A percentile compares a stretch with the other conserved stretches of the same genome.
These are phyloP conservation scores for Meloidogyne floridensis DNA, from an alignment of 1,140 invertebrate species.

Conservation along the genomic window DNA sequence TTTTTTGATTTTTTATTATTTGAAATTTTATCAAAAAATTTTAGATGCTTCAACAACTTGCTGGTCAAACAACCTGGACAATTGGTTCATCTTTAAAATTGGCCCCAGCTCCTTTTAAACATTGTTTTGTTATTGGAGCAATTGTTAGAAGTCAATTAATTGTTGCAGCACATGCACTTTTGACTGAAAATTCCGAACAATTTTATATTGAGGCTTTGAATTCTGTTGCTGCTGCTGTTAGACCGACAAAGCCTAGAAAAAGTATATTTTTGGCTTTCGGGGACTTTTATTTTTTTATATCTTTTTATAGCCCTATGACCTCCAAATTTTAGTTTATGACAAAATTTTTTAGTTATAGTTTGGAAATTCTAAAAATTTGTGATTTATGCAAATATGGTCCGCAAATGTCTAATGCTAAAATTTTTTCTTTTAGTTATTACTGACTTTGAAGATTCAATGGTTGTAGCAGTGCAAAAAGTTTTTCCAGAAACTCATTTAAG, in stretches of 20 bases:
- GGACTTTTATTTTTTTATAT: no score
- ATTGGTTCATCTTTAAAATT: not conserved
- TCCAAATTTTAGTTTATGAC: no score
- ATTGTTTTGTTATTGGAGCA: not conserved
- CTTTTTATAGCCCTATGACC: no score
- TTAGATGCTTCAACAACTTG: conserved; percentile 3
- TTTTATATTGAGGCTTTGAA: conserved; percentile 5
- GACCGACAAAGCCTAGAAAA: not conserved
- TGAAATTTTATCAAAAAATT: not conserved
- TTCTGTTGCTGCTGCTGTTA: not conserved
- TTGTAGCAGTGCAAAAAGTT: not conserved
- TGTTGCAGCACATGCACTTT: conserved; percentile 6
- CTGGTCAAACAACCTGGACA: not conserved
- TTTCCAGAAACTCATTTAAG: not conserved
- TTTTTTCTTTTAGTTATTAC: not conserved
- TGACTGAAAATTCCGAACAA: not conserved
- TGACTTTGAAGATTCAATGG: not conserved
- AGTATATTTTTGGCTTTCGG: not conserved
- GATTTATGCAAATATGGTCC: no score
- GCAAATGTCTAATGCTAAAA: not conserved
- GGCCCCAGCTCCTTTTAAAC: not conserved
- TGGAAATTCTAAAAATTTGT: no score
- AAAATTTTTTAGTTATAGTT: no score
- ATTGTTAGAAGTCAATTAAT: not conserved
- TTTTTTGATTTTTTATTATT: conserved; percentile 3